phyloP scores from a whole-genome alignment of 2,797 vertebrate species.

The Decapterus maruadsi region DNA sequence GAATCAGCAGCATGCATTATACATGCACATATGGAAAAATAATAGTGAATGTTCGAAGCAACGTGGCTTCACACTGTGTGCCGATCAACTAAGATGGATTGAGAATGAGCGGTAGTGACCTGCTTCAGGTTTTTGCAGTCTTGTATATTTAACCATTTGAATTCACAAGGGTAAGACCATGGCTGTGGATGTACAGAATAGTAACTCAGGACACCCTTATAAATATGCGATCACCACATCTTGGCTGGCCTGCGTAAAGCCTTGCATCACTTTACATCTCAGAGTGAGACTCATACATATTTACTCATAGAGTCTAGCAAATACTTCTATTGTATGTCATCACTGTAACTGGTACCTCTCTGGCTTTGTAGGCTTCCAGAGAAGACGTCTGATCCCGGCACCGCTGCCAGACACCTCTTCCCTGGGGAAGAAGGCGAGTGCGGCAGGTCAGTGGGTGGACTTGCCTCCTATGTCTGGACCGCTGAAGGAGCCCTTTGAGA shows the following conservation, averaged over 20 bases:
- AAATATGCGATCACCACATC: constrained; percentile 70
- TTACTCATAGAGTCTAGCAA: constrained; percentile 57
- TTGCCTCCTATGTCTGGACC: constrained; percentile 93
- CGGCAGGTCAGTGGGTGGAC: constrained; percentile 97
- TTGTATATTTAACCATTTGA: constrained; percentile 39
- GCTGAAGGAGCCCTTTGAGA: constrained; percentile 98
- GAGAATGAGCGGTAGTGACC: constrained; percentile 50
- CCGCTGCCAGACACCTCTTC: constrained; percentile 93
- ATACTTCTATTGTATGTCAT: constrained; percentile 50
- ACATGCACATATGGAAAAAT: constrained; percentile 55
- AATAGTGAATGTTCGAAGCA: constrained; percentile 62
- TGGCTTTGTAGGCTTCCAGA: constrained; percentile 88
- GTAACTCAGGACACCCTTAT: constrained; percentile 54
- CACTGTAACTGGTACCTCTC: constrained; percentile 41
- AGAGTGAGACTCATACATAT: constrained; percentile 66
- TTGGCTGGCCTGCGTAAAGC: constrained; percentile 45
- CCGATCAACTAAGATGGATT: constrained; percentile 59
- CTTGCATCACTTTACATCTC: constrained; percentile 63
- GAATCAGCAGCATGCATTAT: constrained; percentile 72
- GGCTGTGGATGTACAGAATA: constrained; percentile 41
- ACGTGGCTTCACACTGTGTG: constrained; percentile 32
- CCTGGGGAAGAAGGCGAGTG: constrained; percentile 90
- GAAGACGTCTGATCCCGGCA: constrained; percentile 94
- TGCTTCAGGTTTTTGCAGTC: constrained; percentile 41
- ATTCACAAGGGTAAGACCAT: constrained; percentile 52